Conservation (phyloP, 2,888 invertebrate species). For the Marasmarcha lunaedactyla region DNA sequence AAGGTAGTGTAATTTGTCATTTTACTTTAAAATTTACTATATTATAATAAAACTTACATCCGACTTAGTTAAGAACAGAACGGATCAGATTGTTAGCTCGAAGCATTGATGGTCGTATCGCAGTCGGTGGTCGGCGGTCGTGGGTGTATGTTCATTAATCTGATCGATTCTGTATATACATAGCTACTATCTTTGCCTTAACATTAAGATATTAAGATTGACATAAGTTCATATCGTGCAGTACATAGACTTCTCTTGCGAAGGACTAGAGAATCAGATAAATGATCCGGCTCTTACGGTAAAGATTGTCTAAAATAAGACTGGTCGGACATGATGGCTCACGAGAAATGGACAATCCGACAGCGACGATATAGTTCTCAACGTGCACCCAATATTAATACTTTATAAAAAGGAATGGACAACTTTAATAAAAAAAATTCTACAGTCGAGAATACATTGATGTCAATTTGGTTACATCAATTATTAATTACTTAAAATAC, state of each 20-base stretch:
- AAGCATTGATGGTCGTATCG: constrained; percentile 2
- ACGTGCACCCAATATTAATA: constrained; percentile 22
- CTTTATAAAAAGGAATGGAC: constrained; percentile 44
- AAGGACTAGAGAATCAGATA: constrained; percentile 24
- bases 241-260: constrained; percentile 24
- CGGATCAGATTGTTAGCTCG: constrained; percentile 27
- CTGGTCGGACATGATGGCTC: constrained; percentile 24
- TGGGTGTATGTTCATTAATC: constrained; percentile 20
- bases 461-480: constrained; percentile 30
- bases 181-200: constrained; percentile 42
- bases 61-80: constrained; percentile 27
- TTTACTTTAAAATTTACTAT: not conserved
- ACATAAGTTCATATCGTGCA: constrained; percentile 42
- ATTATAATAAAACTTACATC: constrained; percentile 27
- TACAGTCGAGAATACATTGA: constrained; percentile 28
- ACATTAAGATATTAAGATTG: constrained; percentile 44
- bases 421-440: constrained; percentile 24
- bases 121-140: not conserved
- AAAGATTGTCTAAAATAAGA: constrained; percentile 23
- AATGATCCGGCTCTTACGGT: constrained; percentile 21
- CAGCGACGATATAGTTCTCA: constrained; percentile 29
- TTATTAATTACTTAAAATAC: constrained; percentile 25
- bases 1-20: not conserved
- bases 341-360: constrained; percentile 39
- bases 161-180: constrained; percentile 33